Base-by-base conservation (phyloP, 1,140 invertebrate genomes). In the Uloborus diversus region DNA sequence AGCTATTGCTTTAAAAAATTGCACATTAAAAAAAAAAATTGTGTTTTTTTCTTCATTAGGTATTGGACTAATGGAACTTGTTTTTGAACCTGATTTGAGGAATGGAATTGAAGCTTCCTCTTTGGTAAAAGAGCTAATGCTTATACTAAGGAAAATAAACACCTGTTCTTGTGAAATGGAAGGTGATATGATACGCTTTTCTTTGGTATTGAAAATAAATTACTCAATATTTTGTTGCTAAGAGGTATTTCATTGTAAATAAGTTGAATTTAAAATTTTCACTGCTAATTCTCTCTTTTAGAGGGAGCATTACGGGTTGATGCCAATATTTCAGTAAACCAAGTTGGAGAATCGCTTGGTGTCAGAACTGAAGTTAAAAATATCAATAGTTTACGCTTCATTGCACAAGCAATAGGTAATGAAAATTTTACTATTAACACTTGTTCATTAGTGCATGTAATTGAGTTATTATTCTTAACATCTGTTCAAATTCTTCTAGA, bases 241-340 rank as follows among this genome's bases (percentile, higher is more conserved):
- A n/a, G n/a, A n/a, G n/a, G n/a, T n/a, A n/a, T n/a, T n/a, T n/a
- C n/a, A n/a, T n/a, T n/a, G n/a, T n/a, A n/a, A n/a, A n/a, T n/a
- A n/a, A n/a, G n/a, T n/a, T n/a, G n/a, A n/a, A n/a, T n/a, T n/a
- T n/a, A n/a, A n/a, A n/a, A n/a, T n/a, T n/a, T n/a, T n/a, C n/a
- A n/a, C n/a, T n/a, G n/a, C n/a, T n/a, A n/a, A 27, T 82, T 57
- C 62, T 81, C 81, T 65, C 82, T 32, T 82, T 88, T 86, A 94
- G 96, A 98, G 89, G 98, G 98, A n/a, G 93, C 96, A 11, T 84
- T 99, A n/a, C 88, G 98, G 84, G 94, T 99, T 1, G 98, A 99
- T 90, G 97, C 96, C 4, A 99, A 99, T 87, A 92, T 99, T 76
- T 99, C 97, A 0, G 89, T 99, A 23, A 90, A 94, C 81, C 88